These are phyloP conservation scores for Archips crataeganus DNA, from an alignment of 2,888 invertebrate genomes.

Conservation along the genomic window DNA sequence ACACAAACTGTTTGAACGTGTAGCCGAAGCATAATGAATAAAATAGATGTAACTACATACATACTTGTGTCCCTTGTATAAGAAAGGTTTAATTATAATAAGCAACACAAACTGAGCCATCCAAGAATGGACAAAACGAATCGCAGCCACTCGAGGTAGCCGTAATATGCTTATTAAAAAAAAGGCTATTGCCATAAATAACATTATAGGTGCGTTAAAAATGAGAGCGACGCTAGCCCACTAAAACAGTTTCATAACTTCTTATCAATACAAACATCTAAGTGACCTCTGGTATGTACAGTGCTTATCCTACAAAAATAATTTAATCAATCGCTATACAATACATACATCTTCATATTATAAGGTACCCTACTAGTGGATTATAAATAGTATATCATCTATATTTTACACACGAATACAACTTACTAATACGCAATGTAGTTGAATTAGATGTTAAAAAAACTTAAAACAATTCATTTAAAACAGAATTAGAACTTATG, in stretches of 20 bases:
- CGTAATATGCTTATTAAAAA: background rate
- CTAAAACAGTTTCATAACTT: conserved; percentile 39
- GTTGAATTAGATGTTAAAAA: conserved; percentile 22
- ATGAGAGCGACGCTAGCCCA: conserved; percentile 37
- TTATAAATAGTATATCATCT: conserved; percentile 72
- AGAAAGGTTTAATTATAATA: too few species aligned
- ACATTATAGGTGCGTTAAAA: conserved; percentile 13
- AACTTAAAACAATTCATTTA: background rate
- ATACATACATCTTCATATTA: conserved; percentile 70
- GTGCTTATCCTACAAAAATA: conserved; percentile 84
- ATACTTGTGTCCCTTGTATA: too few species aligned
- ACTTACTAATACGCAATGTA: conserved; percentile 25
- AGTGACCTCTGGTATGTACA: conserved; percentile 75
- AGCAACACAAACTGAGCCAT: background rate
- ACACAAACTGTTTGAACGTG: too few species aligned
- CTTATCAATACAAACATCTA: conserved; percentile 72
- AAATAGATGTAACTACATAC: too few species aligned
- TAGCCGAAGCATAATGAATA: too few species aligned
- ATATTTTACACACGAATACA: conserved; percentile 62
- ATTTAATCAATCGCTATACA: conserved; percentile 83
- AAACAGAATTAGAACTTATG: background rate
- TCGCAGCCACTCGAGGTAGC: background rate
- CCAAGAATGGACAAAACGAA: background rate
- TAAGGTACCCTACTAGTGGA: conserved; percentile 59
- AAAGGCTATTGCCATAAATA: background rate